Evolutionary conservation across 1,140 invertebrate genomes (phyloP), one percentile per base, ranked within the genome.

Genomic region (Homarus americanus): DNA sequence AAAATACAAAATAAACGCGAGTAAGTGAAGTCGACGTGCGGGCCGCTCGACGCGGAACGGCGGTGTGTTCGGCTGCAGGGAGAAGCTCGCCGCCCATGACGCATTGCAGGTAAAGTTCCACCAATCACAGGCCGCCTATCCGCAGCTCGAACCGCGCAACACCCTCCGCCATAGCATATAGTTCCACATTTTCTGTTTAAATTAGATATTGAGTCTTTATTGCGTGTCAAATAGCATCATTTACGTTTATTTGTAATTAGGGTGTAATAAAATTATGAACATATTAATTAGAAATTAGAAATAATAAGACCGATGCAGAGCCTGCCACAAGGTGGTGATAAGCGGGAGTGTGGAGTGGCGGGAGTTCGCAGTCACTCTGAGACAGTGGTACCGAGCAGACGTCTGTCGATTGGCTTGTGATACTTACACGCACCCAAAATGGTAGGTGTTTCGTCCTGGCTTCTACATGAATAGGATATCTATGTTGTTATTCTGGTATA

Each of bases 51-150:
- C 79, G 87, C 87, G 87, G 87, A 75, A 75, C 87, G 79, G 79
- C 87, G 44, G 87, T 89, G 87, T 89, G 87, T 38, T 76, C 38
- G 87, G 69, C 69, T 89, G 87, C 87, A 89, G 79, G 49, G 79
- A 82, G 87, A 17, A 89, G 58, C 87, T 32, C 36, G 87, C 87
- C 87, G 79, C 87, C 87, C 87, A 89, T 89, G 87, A 89, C 87
- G 87, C 87, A 89, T 89, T 89, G 87, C 87, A 89, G 87, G 87
- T 89, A 89, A 89, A 89, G 79, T 44, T 89, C 87, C 80, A 89
- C 87, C 87, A 89, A 89, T 89, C 87, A 89, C 66, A 73, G 87
- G 69, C 66, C 69, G 79, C 79, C 80, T 24, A 58, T 12, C 80
- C 78, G 79, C 34, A 17, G 28, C 58, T 34, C 41, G 0, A 75